Evolutionary conservation across 2,888 invertebrate genomes (phyloP), one percentile per base, ranked within the genome.

Genomic region (Cerastoderma edule): DNA sequence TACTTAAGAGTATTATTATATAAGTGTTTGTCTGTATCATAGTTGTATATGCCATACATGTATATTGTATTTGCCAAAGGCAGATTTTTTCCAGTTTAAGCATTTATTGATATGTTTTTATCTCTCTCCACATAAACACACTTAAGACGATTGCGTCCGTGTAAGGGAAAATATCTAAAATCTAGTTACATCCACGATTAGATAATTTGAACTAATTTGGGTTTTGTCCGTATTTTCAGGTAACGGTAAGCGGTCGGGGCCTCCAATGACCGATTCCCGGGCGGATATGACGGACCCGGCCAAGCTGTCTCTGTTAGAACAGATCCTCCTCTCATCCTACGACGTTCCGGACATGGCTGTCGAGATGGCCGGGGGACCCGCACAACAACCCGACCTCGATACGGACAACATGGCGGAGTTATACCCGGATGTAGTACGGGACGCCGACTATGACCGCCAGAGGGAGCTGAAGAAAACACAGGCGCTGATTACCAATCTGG

Each of bases 201-300:
- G n/a, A n/a, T n/a, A n/a, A n/a, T n/a, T n/a, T n/a, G n/a, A n/a
- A n/a, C n/a, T n/a, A n/a, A n/a, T n/a, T n/a, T n/a, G n/a, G n/a
- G n/a, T n/a, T n/a, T n/a, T n/a, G n/a, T n/a, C n/a, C n/a, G n/a
- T 57, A 28, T 27, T 76, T 77, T 65, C 69, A 77, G 77, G 77
- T 30, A 77, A 77, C 30, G 77, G 77, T 0, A 77, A 77, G 69
- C 48, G 77, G 33, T 77, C 77, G 6, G 72, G 77, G 13, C 69
- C 77, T 22, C 56, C 69, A 27, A 28, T 64, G 19, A 33, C 56
- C 54, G 56, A 56, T 16, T 54, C 30, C 54, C 54, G 68, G 24
- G 39, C 69, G 32, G 63, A 54, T 33, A 39, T 39, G 13, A n/a
- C 32, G 22, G 39, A 60, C 24, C 35, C 33, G 22, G 39, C 35